phyloP scores from a whole-genome alignment of 2,113 vertebrate genomes.

The Egretta garzetta region DNA sequence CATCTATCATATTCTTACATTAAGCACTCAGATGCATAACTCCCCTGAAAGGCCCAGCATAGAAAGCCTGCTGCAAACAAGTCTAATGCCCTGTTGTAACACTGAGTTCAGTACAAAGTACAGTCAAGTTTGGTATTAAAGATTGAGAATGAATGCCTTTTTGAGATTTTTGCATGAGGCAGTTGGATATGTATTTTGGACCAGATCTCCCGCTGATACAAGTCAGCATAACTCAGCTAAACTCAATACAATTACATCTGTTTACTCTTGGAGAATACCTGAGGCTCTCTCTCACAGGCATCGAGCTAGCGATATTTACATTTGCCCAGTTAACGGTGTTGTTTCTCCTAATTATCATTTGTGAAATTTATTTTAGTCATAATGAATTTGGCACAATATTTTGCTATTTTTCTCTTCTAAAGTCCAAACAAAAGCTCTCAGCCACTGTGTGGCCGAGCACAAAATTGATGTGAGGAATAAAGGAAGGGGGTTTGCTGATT shows the following conservation, averaged over 20 bases:
- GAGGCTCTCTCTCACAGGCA: neutral
- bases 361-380: neutral
- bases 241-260: neutral
- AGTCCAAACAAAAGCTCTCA: neutral
- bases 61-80: neutral
- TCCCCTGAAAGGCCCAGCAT: neutral
- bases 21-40: too few relatives aligned
- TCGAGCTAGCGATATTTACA: neutral
- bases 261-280: neutral
- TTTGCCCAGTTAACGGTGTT: neutral
- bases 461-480: neutral
- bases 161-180: neutral
- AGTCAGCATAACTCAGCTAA: neutral
- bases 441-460: neutral
- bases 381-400: neutral
- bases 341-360: neutral
- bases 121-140: neutral
- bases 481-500: neutral
- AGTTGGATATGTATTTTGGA: neutral
- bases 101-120: neutral
- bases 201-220: neutral
- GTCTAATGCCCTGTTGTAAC: neutral
- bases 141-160: neutral
- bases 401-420: neutral
- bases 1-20: neutral